Evolutionary conservation across 2,113 vertebrate species (phyloP), one percentile per base, ranked within the genome.

Genomic region (Oncorhynchus nerka): DNA sequence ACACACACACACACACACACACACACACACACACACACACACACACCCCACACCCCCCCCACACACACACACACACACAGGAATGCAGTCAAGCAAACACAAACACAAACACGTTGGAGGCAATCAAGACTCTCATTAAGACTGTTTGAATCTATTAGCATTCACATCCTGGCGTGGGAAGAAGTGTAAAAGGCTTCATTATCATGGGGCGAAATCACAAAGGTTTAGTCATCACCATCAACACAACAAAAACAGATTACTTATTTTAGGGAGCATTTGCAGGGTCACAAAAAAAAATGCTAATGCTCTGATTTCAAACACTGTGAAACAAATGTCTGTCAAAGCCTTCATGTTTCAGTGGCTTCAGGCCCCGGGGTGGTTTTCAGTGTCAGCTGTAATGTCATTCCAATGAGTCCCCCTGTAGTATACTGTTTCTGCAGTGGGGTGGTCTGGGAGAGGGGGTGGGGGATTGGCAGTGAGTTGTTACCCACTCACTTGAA

Each of bases 291-390:
- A 19, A 4, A 51, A 51, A 51, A 55, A 55, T 4, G 16, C 13
- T 19, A 55, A 55, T 19, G 15, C 51, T 55, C n/a, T n/a, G 5
- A 57, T 57, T 20, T 57, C 26, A 32, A 30, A 26, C 65, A 67
- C 16, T 11, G 28, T 16, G 65, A 79, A 78, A 74, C 69, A 70
- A 62, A 70, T 28, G 71, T 79, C 59, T 76, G 77, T 78, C 74
- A 81, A 32, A 81, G 76, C 66, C 77, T 86, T 84, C 72, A 82
- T 84, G 80, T 82, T 84, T 78, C 75, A 80, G 24, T 82, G 78
- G 71, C 69, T 82, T 49, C 57, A 15, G 57, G 73, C 82, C 81
- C 75, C 2, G 24, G 32, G 79, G 79, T 24, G 75, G 7, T 76
- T 79, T 79, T 82, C 61, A 51, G 62, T 81, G 81, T 81, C 82